Conservation (phyloP, 1,140 invertebrate species). For the Cydia strobilella region DNA sequence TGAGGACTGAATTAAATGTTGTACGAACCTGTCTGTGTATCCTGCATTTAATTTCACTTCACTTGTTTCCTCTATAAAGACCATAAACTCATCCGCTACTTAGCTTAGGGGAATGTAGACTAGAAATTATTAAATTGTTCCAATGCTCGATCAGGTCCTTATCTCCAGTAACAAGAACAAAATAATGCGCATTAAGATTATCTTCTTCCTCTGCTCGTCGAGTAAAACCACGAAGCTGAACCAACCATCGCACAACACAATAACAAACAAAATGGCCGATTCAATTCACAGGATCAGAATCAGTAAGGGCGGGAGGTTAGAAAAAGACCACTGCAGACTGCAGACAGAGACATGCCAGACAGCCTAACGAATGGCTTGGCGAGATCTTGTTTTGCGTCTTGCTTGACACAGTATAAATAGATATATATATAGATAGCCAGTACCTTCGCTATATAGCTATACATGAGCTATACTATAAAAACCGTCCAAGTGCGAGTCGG, state of each 20-base stretch:
- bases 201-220: background rate
- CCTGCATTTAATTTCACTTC: slow-evolving; percentile 30
- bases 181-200: background rate
- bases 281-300: background rate
- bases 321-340: too few species aligned
- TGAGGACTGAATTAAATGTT: background rate
- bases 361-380: background rate
- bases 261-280: slow-evolving; percentile 32
- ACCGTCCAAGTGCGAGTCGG: too few species aligned
- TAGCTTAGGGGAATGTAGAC: background rate
- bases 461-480: too few species aligned
- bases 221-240: background rate
- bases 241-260: slow-evolving; percentile 22
- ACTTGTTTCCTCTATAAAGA: slow-evolving; percentile 9
- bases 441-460: too few species aligned
- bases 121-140: slow-evolving; percentile 11
- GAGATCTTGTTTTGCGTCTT: too few species aligned
- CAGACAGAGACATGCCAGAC: too few species aligned
- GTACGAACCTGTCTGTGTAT: slow-evolving; percentile 20
- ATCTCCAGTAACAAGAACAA: background rate
- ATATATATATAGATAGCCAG: too few species aligned
- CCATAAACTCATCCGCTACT: slow-evolving; percentile 9
- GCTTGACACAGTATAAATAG: background rate
- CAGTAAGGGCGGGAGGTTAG: background rate
- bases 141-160: too few species aligned